These are phyloP conservation scores for Anoura caudifer DNA, from an alignment of 2,113 vertebrate species.

Conservation along the genomic window DNA sequence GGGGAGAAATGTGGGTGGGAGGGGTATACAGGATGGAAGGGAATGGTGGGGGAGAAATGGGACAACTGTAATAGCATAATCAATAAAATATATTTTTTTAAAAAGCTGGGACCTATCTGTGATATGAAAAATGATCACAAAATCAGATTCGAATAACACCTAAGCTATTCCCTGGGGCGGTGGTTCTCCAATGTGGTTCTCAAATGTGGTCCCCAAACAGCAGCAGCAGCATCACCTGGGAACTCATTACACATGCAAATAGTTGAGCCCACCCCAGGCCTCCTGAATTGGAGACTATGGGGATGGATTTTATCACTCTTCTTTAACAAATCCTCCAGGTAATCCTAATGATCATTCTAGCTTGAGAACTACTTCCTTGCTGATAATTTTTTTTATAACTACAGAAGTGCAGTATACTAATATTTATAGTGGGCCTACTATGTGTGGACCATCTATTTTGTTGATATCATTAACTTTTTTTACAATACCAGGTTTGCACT, in stretches of 20 bases:
- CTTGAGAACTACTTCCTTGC: not conserved
- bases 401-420: not conserved
- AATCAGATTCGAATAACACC: not conserved
- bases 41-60: too few species aligned
- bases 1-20: too few species aligned
- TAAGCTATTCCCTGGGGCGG: not conserved
- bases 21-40: too few species aligned
- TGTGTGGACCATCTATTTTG: not conserved
- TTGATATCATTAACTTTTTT: not conserved
- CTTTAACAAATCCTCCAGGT: not conserved
- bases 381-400: not conserved
- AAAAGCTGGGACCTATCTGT: not conserved
- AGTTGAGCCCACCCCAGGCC: not conserved
- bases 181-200: not conserved
- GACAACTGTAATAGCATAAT: too few species aligned
- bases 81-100: too few species aligned
- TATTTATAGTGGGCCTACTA: not conserved
- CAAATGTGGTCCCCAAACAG: not conserved
- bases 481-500: not conserved
- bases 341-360: not conserved
- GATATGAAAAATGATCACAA: not conserved
- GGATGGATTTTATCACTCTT: not conserved
- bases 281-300: not conserved
- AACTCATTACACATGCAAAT: not conserved
- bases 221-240: too few species aligned